Base-by-base conservation (phyloP, 2,113 vertebrate genomes). In the Notarius lentiginosus region DNA sequence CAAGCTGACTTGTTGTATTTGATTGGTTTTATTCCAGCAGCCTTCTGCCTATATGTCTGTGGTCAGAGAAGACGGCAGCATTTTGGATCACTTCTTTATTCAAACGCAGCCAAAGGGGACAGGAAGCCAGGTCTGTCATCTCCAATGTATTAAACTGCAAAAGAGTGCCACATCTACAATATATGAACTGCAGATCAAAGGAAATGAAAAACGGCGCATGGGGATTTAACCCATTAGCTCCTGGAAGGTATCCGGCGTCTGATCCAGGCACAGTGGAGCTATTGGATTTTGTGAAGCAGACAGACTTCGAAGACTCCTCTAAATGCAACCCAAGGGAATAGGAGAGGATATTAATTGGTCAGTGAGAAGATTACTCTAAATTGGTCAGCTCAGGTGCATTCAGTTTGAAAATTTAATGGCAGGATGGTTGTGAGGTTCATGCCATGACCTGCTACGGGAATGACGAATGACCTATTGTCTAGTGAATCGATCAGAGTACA, bases 81-180 rank as follows among this genome's bases (percentile, higher is more conserved):
- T 89, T 89, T 86, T 65, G 86, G 88, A 86, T 89, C 86, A 70
- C 86, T 89, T 84, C 93, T 93, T 94, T 95, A 94, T 95, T 95
- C 94, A 94, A 94, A 94, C 92, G 90, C 93, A 92, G 95, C 94
- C 94, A 91, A 94, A 92, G 94, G 94, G 94, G 94, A 94, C 94
- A 93, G 89, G 90, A 92, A 92, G 92, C 91, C 93, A 93, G 93
- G 93, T 94, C 93, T 93, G 94, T 94, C 94, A 95, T 93, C 91
- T 93, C 93, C 92, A 93, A 92, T 93, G 94, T 94, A 95, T 95
- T 95, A 95, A 95, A 94, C 94, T 93, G 94, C 92, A 93, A 91
- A 92, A 93, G 92, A 93, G 91, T 93, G 93, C 91, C 93, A 92
- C 94, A 94, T 94, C 94, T 95, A 95, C 92, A 95, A 93, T 93